phyloP scores from a whole-genome alignment of 2,888 invertebrate species.

The Zaprionus obscuricornis region DNA sequence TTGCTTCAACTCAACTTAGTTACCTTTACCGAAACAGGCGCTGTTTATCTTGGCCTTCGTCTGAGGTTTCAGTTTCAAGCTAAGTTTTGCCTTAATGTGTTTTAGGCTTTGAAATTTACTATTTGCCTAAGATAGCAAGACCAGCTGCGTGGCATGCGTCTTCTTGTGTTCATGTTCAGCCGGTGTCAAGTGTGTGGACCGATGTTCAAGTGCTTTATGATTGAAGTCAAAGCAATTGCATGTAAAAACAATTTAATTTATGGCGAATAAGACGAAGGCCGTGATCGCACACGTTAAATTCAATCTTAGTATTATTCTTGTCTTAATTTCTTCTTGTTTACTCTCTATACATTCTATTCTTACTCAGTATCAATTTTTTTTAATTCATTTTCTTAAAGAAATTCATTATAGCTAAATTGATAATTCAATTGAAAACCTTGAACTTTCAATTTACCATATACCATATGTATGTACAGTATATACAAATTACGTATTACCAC shows the following conservation, averaged over 20 bases:
- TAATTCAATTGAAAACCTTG: background rate
- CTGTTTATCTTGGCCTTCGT: slow-evolving; percentile 5
- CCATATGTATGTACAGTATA: background rate
- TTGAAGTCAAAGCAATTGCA: background rate
- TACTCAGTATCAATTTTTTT: too few species aligned
- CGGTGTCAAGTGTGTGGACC: too few species aligned
- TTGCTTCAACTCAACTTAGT: background rate
- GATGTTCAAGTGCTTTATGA: background rate
- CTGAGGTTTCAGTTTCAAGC: slow-evolving; percentile 3
- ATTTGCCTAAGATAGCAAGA: slow-evolving; percentile 2
- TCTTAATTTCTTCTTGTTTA: too few species aligned
- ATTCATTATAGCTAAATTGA: too few species aligned
- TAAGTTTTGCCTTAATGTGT: slow-evolving; percentile 1
- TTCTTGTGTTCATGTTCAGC: too few species aligned
- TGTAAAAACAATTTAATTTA: background rate
- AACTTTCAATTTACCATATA: background rate
- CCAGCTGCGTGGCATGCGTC: background rate
- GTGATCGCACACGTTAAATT: too few species aligned
- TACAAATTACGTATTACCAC: slow-evolving; percentile 13
- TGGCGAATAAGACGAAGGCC: too few species aligned
- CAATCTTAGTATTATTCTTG: too few species aligned
- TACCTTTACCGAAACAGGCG: slow-evolving; percentile 3
- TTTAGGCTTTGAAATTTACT: slow-evolving; percentile 2
- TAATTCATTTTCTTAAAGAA: too few species aligned
- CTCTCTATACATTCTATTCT: too few species aligned